Conservation (phyloP, 2,888 invertebrate species). For the Zaprionus lineosus region DNA sequence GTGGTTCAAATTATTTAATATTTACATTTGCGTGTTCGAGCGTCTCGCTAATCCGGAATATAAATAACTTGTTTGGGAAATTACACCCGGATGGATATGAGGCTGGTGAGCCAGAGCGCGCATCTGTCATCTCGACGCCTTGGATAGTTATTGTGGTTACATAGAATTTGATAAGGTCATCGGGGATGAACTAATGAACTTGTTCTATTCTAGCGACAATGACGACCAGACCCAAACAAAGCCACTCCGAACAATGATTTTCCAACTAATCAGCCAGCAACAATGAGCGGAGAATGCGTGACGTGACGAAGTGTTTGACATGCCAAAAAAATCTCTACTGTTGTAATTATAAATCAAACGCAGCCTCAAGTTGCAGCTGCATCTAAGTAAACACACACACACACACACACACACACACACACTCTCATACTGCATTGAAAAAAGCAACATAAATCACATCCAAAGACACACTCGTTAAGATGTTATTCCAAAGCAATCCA, state of each 20-base stretch:
- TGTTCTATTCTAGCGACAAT: slow-evolving; percentile 38
- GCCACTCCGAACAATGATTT: slow-evolving; percentile 42
- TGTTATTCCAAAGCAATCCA: slow-evolving; percentile 74
- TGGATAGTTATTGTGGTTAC: slow-evolving; percentile 34
- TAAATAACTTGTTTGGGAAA: slow-evolving; percentile 73
- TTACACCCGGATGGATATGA: slow-evolving; percentile 68
- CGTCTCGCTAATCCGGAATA: slow-evolving; percentile 40
- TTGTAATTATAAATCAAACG: slow-evolving; percentile 71
- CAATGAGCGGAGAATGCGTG: slow-evolving; percentile 64
- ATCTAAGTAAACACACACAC: slow-evolving; percentile 19
- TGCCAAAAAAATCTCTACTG: slow-evolving; percentile 49
- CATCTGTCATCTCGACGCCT: slow-evolving; percentile 27
- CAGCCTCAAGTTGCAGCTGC: slow-evolving; percentile 50
- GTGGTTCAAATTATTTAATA: slow-evolving; percentile 61
- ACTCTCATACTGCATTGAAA: no score
- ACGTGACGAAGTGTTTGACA: slow-evolving; percentile 70
- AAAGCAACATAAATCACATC: slow-evolving; percentile 69
- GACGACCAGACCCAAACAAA: not conserved
- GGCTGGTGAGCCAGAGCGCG: slow-evolving; percentile 2
- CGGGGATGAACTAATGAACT: slow-evolving; percentile 53
- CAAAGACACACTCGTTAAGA: slow-evolving; percentile 63
- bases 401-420: slow-evolving; percentile 16
- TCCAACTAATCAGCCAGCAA: slow-evolving; percentile 34
- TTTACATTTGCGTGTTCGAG: slow-evolving; percentile 68
- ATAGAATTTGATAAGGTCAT: slow-evolving; percentile 54